phyloP scores from a whole-genome alignment of 1,140 invertebrate species.

The Cardiocondyla obscurior region DNA sequence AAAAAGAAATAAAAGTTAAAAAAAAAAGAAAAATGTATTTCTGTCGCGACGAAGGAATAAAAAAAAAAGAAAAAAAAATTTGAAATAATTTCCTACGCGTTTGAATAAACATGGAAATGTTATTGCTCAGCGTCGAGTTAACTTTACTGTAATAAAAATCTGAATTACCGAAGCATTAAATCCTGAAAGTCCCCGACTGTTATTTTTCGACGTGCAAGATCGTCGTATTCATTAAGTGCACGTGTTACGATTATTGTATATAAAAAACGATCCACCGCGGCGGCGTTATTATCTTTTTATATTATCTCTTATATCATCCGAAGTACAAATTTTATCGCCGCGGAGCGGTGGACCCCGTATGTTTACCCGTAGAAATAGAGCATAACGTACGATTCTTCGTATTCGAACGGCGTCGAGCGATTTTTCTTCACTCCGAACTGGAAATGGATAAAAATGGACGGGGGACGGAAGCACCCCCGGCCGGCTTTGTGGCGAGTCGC shows the following conservation, averaged over 20 bases:
- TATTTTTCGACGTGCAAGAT: neutral
- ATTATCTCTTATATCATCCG: neutral
- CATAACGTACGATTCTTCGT: slow-evolving; percentile 33
- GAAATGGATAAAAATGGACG: slow-evolving; percentile 59
- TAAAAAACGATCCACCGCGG: neutral
- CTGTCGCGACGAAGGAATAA: neutral
- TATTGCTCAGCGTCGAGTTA: neutral
- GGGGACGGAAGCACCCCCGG: slow-evolving; percentile 37
- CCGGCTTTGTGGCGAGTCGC: slow-evolving; percentile 45
- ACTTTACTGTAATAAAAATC: neutral
- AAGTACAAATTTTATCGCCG: slow-evolving; percentile 24
- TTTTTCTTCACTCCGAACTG: slow-evolving; percentile 36
- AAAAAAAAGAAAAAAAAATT: neutral
- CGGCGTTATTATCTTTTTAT: neutral
- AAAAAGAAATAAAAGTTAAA: neutral
- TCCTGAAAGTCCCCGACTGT: neutral
- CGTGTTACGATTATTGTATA: neutral
- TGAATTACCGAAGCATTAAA: neutral
- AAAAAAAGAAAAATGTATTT: neutral
- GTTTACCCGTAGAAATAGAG: slow-evolving; percentile 37
- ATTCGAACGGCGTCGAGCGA: slow-evolving; percentile 37
- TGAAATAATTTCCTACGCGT: neutral
- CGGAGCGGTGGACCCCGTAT: neutral
- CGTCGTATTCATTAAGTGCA: neutral
- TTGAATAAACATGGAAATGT: neutral